Base-by-base conservation (phyloP, 2,797 vertebrate species). In the Crax fasciolata region DNA sequence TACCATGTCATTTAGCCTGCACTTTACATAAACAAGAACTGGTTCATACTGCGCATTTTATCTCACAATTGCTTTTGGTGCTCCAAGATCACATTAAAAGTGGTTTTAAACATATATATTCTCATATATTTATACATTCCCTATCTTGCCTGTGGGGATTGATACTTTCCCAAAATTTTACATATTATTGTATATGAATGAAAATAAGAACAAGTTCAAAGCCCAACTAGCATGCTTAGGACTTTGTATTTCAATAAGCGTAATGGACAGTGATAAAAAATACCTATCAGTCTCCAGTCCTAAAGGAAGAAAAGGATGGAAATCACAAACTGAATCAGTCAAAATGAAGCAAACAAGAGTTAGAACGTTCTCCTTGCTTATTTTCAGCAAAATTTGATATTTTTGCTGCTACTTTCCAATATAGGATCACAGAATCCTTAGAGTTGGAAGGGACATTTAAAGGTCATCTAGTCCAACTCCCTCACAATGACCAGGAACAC, bases 201-300 rank as follows among this genome's bases (percentile, higher is more conserved):
- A 87, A 96, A 96, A 96, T 41, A 90, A 92, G 83, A 90, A 25
- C n/a, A 67, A 95, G 78, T 96, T 97, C 95, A 97, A 96, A 97
- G 96, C 57, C 61, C 58, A 81, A 59, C 38, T 11, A 65, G 63
- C 17, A 8, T 48, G n/a, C 43, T 51, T 41, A 89, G 62, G n/a
- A 79, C 38, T 87, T 84, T 55, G 41, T 97, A 75, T 84, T 77
- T 85, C 82, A 96, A 95, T 85, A 72, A 96, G 84, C 11, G 28
- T 57, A 79, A 76, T 46, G 92, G 58, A 13, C 41, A 87, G 68
- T 54, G n/a, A 67, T 51, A 72, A 89, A 6, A 94, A 90, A 74
- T 16, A 75, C 39, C 78, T 75, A 80, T 66, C 79, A 38, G 15
- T 77, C 52, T 89, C 12, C 54, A 83, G 76, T 72, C 59, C 61